Base-by-base conservation (phyloP, 2,797 vertebrate species). In the Hypotaenidia okinawae region DNA sequence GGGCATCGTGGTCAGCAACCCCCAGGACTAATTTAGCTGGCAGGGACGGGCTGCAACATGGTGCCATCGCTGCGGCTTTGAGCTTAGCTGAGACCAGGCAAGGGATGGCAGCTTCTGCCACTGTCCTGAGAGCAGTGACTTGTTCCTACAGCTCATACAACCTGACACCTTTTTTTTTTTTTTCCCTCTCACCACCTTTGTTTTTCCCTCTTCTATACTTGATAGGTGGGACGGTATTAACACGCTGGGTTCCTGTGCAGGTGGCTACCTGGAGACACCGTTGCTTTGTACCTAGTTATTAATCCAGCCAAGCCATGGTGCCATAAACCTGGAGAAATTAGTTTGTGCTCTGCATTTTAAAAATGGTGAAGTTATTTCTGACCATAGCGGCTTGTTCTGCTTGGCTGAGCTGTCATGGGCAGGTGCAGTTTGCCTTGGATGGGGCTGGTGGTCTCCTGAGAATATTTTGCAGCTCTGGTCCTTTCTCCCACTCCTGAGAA, bases 221-320 rank as follows among this genome's bases (percentile, higher is more conserved):
- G n/a, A 16, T 66, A 62, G 74, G 74, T 0, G 0, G 4, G 25
- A 47, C 59, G n/a, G 67, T 32, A 45, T 87, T 43, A 35, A 35
- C 0, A 0, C 0, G 0, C 35, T 2, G 1, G 2, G 30, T 63
- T 75, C 37, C 27, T 59, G 21, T 6, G 1, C 3, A 4, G 43
- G 54, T 61, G 45, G 23, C 41, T 91, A 69, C 22, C 74, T 72
- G 45, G 49, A 51, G 45, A 14, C 0, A 3, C n/a, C 2, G 1
- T 59, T 55, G 58, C 51, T 58, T 59, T 69, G 41, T 39, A 32
- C 55, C 25, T 63, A 17, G 11, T 51, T 79, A 11, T 49, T 68
- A 55, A 54, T 74, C 49, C 33, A 67, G 57, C 54, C 33, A 79
- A 55, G 51, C 35, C 45, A 58, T 2, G 0, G 18, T 91, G 55